Percentiles rank a stretch among this genome's conserved stretches.
Evolutionary conservation across 1,140 invertebrate species (phyloP).

Genomic region (Stegodyphus mimosarum): DNA sequence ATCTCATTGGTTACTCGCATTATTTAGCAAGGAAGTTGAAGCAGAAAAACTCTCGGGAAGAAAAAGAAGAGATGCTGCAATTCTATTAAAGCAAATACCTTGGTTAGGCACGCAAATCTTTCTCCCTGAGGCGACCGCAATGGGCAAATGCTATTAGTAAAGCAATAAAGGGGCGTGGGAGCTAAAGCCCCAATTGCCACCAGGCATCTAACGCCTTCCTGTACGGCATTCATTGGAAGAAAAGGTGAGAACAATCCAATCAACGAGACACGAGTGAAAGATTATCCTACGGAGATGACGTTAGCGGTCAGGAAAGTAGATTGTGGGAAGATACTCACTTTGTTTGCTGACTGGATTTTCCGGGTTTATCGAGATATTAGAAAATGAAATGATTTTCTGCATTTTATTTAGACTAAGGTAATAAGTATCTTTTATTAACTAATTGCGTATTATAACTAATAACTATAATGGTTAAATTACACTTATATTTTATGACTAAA

Average conservation of each 20-base stretch:
- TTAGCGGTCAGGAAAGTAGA: conserved; percentile 24
- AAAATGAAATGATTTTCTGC: background rate
- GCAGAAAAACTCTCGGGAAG: background rate
- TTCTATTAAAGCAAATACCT: conserved; percentile 41
- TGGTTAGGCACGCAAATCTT: conserved; percentile 22
- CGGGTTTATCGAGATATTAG: background rate
- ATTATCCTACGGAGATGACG: conserved; percentile 10
- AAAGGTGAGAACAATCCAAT: conserved; percentile 50
- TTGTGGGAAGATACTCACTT: background rate
- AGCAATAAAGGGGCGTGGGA: background rate
- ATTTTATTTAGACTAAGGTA: too few relatives aligned
- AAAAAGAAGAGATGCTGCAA: conserved; percentile 1
- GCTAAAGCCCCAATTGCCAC: conserved; percentile 15
- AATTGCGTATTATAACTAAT: too few relatives aligned
- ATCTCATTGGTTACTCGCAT: conserved; percentile 1
- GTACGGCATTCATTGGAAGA: background rate
- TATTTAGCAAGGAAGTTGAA: conserved; percentile 8
- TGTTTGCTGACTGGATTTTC: background rate
- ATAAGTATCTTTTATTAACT: too few relatives aligned
- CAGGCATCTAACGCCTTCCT: background rate
- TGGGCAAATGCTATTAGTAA: conserved; percentile 22
- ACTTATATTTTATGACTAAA: too few relatives aligned
- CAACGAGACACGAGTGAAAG: conserved; percentile 9
- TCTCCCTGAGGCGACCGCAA: background rate
- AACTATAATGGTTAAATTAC: too few relatives aligned